Conservation (phyloP, 1,140 invertebrate genomes). For the Phocides pigmalion region DNA sequence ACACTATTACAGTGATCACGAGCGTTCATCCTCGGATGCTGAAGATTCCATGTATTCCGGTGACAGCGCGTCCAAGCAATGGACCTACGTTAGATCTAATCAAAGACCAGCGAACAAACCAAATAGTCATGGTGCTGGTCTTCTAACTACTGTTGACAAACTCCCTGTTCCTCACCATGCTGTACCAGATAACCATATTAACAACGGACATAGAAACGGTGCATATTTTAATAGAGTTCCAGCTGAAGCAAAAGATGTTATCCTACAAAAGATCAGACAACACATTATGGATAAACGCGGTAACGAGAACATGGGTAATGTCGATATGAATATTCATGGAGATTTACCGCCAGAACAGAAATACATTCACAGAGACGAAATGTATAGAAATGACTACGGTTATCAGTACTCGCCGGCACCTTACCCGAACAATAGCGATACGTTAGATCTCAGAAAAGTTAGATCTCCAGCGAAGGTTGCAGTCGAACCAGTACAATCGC, state of each 20-base stretch:
- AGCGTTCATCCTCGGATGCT: slow-evolving; percentile 67
- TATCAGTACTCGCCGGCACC: slow-evolving; percentile 54
- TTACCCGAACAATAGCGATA: slow-evolving; percentile 54
- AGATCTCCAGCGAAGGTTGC: slow-evolving; percentile 61
- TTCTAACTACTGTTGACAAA: slow-evolving; percentile 79
- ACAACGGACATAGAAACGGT: slow-evolving; percentile 51
- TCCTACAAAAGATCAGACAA: slow-evolving; percentile 80
- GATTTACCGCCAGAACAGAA: slow-evolving; percentile 47
- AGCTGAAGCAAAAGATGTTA: slow-evolving; percentile 77
- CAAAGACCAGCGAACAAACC: slow-evolving; percentile 36
- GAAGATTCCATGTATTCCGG: slow-evolving; percentile 67
- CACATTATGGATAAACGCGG: slow-evolving; percentile 81
- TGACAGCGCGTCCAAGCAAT: slow-evolving; percentile 55
- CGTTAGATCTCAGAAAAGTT: slow-evolving; percentile 72
- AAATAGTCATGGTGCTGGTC: slow-evolving; percentile 53
- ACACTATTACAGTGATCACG: slow-evolving; percentile 74
- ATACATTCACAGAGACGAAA: slow-evolving; percentile 63
- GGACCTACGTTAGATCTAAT: slow-evolving; percentile 50
- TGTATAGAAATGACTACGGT: slow-evolving; percentile 57
- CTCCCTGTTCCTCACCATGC: slow-evolving; percentile 47
- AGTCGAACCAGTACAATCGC: slow-evolving; percentile 37
- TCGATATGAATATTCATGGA: slow-evolving; percentile 44
- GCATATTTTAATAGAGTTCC: slow-evolving; percentile 73
- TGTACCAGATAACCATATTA: slow-evolving; percentile 35
- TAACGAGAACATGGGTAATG: slow-evolving; percentile 57